These are phyloP conservation scores for Troides helena DNA, from an alignment of 2,888 invertebrate genomes.

Conservation along the genomic window DNA sequence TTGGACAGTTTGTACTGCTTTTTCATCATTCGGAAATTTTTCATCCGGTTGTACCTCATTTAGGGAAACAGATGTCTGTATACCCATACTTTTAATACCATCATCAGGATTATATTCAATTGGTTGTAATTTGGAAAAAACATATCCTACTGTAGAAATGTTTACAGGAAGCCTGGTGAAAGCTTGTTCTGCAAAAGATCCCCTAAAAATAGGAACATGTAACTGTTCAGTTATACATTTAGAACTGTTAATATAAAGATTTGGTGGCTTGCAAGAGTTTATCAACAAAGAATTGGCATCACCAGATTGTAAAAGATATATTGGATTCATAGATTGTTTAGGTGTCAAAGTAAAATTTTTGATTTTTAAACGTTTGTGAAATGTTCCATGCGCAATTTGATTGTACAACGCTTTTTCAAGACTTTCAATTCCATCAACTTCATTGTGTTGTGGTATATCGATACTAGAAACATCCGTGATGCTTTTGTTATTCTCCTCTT, in stretches of 20 bases:
- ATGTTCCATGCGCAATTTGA: constrained; percentile 49
- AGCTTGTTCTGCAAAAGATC: constrained; percentile 47
- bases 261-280: constrained; percentile 48
- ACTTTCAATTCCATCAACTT: constrained; percentile 9
- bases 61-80: background rate
- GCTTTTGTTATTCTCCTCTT: constrained; percentile 4
- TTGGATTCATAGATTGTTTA: constrained; percentile 54
- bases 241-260: constrained; percentile 37
- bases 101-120: constrained; percentile 32
- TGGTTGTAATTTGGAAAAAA: constrained; percentile 40
- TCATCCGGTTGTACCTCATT: background rate
- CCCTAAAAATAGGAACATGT: constrained; percentile 43
- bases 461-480: constrained; percentile 7
- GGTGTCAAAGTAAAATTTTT: constrained; percentile 61
- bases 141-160: constrained; percentile 61
- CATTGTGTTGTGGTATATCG: constrained; percentile 7
- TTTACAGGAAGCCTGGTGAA: constrained; percentile 55
- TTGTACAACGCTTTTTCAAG: constrained; percentile 50
- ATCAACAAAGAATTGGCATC: constrained; percentile 54
- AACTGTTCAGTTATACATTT: constrained; percentile 42
- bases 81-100: constrained; percentile 19
- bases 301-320: constrained; percentile 57
- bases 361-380: constrained; percentile 55
- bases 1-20: constrained; percentile 19
- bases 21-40: constrained; percentile 17